Evolutionary conservation across 1,140 invertebrate species (phyloP).

Genomic region (Rhyzopertha dominica): DNA sequence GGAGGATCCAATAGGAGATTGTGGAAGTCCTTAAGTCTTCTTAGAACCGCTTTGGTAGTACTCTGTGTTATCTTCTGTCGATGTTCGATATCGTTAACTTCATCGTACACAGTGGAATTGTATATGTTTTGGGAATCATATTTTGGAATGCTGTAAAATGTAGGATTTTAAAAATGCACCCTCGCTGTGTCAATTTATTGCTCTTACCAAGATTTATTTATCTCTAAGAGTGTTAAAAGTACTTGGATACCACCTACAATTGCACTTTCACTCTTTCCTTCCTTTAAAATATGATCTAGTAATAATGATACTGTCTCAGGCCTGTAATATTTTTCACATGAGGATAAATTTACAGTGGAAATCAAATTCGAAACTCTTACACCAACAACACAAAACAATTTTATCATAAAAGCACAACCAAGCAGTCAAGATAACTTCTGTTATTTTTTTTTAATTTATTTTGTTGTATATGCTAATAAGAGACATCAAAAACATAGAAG

Average conservation of each 20-base stretch:
- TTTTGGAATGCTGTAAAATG: conserved; percentile 30
- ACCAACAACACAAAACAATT: conserved; percentile 36
- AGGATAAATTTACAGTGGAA: no score
- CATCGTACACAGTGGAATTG: conserved; percentile 35
- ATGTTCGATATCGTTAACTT: conserved; percentile 46
- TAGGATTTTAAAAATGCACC: neutral
- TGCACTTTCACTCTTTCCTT: conserved; percentile 64
- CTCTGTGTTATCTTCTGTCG: conserved; percentile 53
- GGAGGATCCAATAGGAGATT: conserved; percentile 67
- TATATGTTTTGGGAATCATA: conserved; percentile 28
- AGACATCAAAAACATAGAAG: no score
- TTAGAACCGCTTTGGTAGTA: conserved; percentile 58
- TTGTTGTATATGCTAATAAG: no score
- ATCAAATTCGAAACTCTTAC: no score
- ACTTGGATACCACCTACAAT: conserved; percentile 75
- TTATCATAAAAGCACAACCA: neutral
- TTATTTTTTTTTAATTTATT: neutral
- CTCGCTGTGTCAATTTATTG: neutral
- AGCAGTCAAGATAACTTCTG: neutral
- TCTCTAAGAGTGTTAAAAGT: conserved; percentile 65
- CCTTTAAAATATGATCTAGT: conserved; percentile 65
- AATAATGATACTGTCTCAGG: conserved; percentile 60
- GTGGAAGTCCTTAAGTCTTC: conserved; percentile 67
- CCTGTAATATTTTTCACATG: no score
- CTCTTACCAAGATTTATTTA: conserved; percentile 44